phyloP scores from a whole-genome alignment of 2,113 vertebrate genomes.

The Alces alces region DNA sequence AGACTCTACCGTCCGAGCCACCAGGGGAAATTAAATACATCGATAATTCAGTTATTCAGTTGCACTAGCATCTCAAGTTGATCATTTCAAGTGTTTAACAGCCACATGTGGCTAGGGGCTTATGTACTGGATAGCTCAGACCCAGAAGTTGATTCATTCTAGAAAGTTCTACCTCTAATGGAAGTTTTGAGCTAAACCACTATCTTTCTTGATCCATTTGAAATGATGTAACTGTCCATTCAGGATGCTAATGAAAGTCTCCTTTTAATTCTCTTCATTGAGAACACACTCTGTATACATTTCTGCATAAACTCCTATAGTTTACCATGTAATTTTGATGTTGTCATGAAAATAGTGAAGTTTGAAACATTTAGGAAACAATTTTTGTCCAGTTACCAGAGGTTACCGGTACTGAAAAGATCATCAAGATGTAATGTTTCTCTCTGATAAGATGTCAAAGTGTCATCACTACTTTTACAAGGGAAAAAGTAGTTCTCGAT shows the following conservation, averaged over 20 bases:
- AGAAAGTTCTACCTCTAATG: not conserved
- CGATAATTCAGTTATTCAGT: not conserved
- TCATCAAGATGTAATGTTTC: constrained; percentile 21
- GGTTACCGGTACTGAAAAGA: not conserved
- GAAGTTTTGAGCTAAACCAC: not conserved
- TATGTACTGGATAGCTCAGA: not conserved
- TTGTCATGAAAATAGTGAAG: not conserved
- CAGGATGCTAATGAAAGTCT: not conserved
- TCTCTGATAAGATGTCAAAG: constrained; percentile 64
- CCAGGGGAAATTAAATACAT: not conserved
- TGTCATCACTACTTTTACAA: constrained; percentile 3
- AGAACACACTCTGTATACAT: constrained; percentile 27
- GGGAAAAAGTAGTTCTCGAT: constrained; percentile 53
- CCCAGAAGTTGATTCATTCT: not conserved
- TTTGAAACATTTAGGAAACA: constrained; percentile 30
- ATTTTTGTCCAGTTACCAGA: not conserved
- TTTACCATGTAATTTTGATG: constrained; percentile 17
- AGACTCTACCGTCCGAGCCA: not conserved
- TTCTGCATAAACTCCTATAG: constrained; percentile 32
- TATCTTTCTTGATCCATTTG: not conserved
- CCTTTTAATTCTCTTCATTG: constrained; percentile 10
- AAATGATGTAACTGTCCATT: not conserved
- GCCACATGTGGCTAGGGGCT: not conserved
- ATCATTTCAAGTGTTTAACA: not conserved
- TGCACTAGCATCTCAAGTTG: not conserved